Base-by-base conservation (phyloP, 2,888 invertebrate species). In the Chrysomela aeneicollis region DNA sequence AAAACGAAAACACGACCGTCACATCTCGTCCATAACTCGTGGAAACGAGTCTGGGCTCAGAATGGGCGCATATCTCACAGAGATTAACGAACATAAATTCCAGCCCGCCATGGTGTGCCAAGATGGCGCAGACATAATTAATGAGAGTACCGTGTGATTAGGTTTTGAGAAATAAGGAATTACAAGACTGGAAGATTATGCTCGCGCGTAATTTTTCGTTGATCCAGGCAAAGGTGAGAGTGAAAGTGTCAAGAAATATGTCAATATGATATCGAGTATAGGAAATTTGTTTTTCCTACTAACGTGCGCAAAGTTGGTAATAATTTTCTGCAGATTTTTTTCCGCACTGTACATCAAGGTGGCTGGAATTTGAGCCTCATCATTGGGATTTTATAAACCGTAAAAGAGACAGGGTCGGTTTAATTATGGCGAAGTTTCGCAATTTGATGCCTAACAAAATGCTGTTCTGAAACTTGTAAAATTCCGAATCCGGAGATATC, bases 21-120 rank as follows among this genome's bases (percentile, higher is more conserved):
- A 42, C 42, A 42, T 42, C 42, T 42, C 42, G 42, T 42, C 42
- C 42, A 42, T 42, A 42, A 42, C 42, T 42, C 42, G 42, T 42
- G 42, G 15, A 42, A 42, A 42, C 15, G 42, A 42, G 42, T 42
- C 42, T 42, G 42, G 42, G 42, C 42, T 42, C 42, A 42, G 42
- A 42, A 42, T 42, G 42, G 12, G 42, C 42, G 42, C 42, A 42
- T 42, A 42, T 42, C 42, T 42, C 42, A 42, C 42, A 42, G 42
- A 42, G 42, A 42, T 42, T 42, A 42, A 42, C 42, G 15, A 42
- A 42, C 42, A 42, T 42, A 42, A 42, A 42, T 42, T 42, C n/a
- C 15, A 42, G n/a, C 15, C 15, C 15, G 42, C 42, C 42, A 42
- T 42, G 42, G 42, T 42, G n/a, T 42, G n/a, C 42, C 2, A 42